Conservation (phyloP, 2,113 vertebrate species). For the Carassius carassius region DNA sequence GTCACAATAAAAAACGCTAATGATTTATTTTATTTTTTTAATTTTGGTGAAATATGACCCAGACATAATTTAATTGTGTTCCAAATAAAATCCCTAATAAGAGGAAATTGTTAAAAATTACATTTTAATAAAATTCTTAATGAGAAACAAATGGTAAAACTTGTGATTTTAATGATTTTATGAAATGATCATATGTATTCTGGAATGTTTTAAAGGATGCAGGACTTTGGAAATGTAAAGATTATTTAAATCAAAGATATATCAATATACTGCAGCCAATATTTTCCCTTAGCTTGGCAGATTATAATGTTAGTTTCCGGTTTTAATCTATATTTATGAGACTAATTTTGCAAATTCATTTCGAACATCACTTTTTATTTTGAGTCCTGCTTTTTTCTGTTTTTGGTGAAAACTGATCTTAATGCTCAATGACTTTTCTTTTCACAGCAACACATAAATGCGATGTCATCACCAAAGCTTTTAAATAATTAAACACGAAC, state of each 20-base stretch:
- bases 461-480: background rate
- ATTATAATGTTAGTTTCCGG: background rate
- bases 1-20: too few relatives aligned
- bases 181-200: background rate
- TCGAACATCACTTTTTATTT: background rate
- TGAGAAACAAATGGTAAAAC: too few relatives aligned
- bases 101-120: too few relatives aligned
- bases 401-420: background rate
- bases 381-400: background rate
- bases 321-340: constrained; percentile 1
- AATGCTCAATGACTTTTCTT: background rate
- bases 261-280: background rate
- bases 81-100: background rate
- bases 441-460: background rate
- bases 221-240: background rate
- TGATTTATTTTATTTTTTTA: background rate
- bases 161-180: too few relatives aligned
- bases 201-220: background rate
- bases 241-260: background rate
- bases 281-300: background rate
- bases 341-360: background rate
- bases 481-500: background rate
- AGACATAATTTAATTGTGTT: background rate
- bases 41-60: background rate
- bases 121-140: too few relatives aligned